phyloP scores from a whole-genome alignment of 2,888 invertebrate genomes.

The Cenopis cana region DNA sequence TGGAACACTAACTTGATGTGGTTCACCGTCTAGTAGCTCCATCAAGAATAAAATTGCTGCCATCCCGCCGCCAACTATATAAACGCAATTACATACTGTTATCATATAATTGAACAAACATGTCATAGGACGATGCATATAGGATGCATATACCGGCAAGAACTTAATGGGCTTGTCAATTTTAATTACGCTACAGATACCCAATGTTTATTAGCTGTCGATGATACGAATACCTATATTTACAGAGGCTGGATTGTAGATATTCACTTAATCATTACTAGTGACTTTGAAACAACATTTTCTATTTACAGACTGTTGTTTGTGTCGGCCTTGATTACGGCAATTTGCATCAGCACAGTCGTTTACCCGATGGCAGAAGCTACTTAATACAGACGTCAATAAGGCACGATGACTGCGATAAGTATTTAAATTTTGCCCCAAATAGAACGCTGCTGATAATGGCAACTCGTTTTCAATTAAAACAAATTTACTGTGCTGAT shows the following conservation, averaged over 20 bases:
- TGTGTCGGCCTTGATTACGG: conserved; percentile 56
- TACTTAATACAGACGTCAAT: conserved; percentile 37
- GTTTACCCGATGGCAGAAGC: conserved; percentile 50
- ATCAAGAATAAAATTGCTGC: not conserved
- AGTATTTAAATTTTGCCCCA: conserved; percentile 64
- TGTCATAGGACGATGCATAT: conserved; percentile 26
- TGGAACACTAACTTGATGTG: not conserved
- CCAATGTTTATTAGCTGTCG: conserved; percentile 36
- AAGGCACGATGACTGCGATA: conserved; percentile 50
- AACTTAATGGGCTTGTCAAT: conserved; percentile 39
- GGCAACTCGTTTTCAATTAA: conserved; percentile 31
- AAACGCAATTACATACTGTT: conserved; percentile 29
- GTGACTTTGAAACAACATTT: conserved; percentile 33
- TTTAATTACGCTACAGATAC: conserved; percentile 40
- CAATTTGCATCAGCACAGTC: conserved; percentile 55
- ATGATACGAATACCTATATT: conserved; percentile 15
- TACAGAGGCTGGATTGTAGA: conserved; percentile 18
- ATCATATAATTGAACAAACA: conserved; percentile 40
- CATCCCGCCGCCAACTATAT: conserved; percentile 1
- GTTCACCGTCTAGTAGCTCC: not conserved
- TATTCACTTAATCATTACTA: conserved; percentile 15
- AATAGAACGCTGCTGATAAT: conserved; percentile 46
- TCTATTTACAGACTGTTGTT: conserved; percentile 50
- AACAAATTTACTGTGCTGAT: conserved; percentile 33
- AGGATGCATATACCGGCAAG: conserved; percentile 33